phyloP scores from a whole-genome alignment of 2,113 vertebrate genomes.

The Crotalus tigris region DNA sequence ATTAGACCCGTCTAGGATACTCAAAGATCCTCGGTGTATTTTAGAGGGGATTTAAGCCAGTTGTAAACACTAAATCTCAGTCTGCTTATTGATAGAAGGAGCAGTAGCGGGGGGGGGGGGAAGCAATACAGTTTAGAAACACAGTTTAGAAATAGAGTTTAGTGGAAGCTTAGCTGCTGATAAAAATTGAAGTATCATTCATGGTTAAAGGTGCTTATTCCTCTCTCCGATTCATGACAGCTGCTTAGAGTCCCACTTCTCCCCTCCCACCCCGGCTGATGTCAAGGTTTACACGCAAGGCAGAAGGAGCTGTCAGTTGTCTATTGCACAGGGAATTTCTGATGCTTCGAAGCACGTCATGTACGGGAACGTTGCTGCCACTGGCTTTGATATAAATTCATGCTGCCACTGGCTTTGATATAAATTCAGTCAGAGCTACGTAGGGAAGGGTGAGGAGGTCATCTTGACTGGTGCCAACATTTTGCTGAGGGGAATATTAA shows the following conservation, averaged over 20 bases:
- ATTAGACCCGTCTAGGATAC: not conserved
- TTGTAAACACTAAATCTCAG: conserved; percentile 27
- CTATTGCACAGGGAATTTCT: not conserved
- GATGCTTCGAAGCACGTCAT: not conserved
- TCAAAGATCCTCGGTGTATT: not conserved
- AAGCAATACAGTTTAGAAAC: not conserved
- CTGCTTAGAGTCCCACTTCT: conserved; percentile 45
- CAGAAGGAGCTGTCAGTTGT: conserved; percentile 13
- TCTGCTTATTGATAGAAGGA: not conserved
- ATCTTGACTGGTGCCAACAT: not conserved
- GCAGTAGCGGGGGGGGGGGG: not conserved
- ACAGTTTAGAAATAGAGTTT: conserved; percentile 9
- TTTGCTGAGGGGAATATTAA: not conserved
- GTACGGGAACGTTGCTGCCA: not conserved
- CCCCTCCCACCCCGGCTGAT: conserved; percentile 25
- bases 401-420: not conserved
- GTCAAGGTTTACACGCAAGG: conserved; percentile 31
- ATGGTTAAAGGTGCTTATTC: conserved; percentile 51
- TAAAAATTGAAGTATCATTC: conserved; percentile 59
- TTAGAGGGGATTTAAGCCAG: conserved; percentile 29
- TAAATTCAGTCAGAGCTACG: accelerated
- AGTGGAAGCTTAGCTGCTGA: conserved; percentile 35
- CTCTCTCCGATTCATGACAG: conserved; percentile 56
- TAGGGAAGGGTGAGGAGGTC: not conserved
- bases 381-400: not conserved